Percentiles rank a stretch among this genome's conserved stretches.
Conservation (phyloP, 2,797 vertebrate genomes). For the Esox masquinongy region DNA sequence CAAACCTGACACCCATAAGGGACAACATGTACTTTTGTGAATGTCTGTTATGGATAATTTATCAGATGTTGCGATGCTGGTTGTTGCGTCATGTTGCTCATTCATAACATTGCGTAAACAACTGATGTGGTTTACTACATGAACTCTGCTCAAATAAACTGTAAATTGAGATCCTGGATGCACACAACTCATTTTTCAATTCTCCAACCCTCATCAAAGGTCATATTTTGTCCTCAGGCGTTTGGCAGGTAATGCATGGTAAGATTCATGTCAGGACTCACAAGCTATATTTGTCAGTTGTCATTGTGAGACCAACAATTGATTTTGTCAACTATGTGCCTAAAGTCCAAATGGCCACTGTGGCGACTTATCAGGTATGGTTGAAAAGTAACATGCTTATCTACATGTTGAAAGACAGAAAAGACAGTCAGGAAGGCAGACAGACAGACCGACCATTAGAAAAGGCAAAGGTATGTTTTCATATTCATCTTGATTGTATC, state of each 20-base stretch:
- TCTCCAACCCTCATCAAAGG: neutral
- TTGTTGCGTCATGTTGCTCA: neutral
- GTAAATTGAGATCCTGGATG: neutral
- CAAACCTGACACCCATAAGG: constrained; percentile 23
- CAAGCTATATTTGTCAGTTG: neutral
- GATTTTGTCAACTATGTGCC: constrained; percentile 13
- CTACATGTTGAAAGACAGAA: neutral
- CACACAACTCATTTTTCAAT: neutral
- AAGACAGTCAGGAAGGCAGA: no score
- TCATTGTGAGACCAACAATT: neutral
- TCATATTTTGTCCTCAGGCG: neutral
- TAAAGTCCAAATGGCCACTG: constrained; percentile 47
- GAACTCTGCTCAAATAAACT: neutral
- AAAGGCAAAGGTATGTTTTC: no score
- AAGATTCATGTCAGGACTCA: neutral
- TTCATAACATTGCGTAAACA: neutral
- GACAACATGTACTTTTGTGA: neutral
- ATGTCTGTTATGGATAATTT: neutral
- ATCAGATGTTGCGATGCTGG: neutral
- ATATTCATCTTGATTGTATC: no score
- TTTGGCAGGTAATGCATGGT: neutral
- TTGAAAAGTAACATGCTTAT: constrained; percentile 1
- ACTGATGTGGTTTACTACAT: neutral
- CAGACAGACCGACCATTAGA: neutral
- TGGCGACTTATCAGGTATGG: constrained; percentile 37